A percentile compares a stretch with the other conserved stretches of the same genome.
Evolutionary conservation across 2,797 vertebrate species (phyloP).

Genomic region (Pantherophis alleghaniensis): DNA sequence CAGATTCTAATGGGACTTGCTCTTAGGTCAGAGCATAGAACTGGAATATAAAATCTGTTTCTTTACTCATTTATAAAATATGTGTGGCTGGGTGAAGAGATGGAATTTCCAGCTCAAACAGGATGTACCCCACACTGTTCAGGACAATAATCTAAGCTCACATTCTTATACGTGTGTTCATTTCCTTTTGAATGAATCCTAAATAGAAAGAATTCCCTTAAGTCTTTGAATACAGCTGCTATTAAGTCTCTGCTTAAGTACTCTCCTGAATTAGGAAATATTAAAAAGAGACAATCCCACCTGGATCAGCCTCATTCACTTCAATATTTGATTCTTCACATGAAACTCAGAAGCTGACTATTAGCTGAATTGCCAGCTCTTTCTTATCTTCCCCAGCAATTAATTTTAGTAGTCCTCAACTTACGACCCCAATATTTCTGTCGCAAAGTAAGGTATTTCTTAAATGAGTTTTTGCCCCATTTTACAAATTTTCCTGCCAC

Average conservation of each 20-base stretch:
- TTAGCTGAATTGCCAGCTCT: neutral
- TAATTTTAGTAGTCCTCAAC: neutral
- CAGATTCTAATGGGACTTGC: neutral
- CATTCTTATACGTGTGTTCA: neutral
- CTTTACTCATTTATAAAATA: neutral
- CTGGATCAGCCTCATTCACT: neutral
- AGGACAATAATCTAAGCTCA: neutral
- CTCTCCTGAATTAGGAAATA: neutral
- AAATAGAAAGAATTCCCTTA: neutral
- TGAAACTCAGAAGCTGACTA: neutral
- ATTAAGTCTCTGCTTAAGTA: neutral
- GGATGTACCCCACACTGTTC: neutral
- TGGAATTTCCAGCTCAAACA: slow-evolving; percentile 9
- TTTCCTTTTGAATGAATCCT: slow-evolving; percentile 16
- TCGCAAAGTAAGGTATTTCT: neutral
- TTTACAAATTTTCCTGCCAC: neutral
- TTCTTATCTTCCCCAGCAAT: neutral
- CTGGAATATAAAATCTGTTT: neutral
- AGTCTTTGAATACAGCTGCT: neutral
- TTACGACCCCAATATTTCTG: neutral
- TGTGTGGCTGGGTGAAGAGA: neutral
- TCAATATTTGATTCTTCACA: neutral
- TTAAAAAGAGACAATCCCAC: neutral
- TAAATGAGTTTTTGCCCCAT: neutral
- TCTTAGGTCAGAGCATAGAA: neutral